phyloP scores from a whole-genome alignment of 2,888 invertebrate species.

The Drosophila pseudotakahashii region DNA sequence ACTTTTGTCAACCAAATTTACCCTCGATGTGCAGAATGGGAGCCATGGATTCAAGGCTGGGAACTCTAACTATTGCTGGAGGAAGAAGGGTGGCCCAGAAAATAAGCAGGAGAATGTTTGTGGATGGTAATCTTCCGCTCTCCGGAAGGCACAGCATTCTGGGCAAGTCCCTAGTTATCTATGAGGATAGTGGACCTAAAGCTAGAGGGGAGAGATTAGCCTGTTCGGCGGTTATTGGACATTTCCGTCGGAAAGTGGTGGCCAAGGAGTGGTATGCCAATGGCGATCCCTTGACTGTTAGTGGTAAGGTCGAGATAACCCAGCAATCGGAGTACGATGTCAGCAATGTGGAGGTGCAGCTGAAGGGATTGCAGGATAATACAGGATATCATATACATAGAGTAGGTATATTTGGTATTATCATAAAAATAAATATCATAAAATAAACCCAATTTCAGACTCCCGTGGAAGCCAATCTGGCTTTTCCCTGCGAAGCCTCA shows the following conservation, averaged over 20 bases:
- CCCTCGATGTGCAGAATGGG: constrained; percentile 90
- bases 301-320: constrained; percentile 91
- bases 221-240: constrained; percentile 92
- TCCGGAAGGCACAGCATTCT: constrained; percentile 89
- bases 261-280: constrained; percentile 95
- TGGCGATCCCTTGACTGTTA: constrained; percentile 87
- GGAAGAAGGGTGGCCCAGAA: constrained; percentile 87
- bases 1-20: constrained; percentile 86
- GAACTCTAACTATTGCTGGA: constrained; percentile 90
- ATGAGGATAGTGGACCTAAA: constrained; percentile 94
- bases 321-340: constrained; percentile 95
- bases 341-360: constrained; percentile 90
- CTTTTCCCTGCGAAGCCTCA: constrained; percentile 94
- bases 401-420: constrained; percentile 84
- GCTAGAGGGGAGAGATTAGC: constrained; percentile 95
- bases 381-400: constrained; percentile 93
- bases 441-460: constrained; percentile 85
- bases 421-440: background rate
- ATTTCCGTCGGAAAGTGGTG: constrained; percentile 92
- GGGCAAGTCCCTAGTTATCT: constrained; percentile 93
- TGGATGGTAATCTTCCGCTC: constrained; percentile 91
- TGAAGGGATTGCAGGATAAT: constrained; percentile 89
- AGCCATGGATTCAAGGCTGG: constrained; percentile 90
- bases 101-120: constrained; percentile 90
- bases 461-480: constrained; percentile 91